These are phyloP conservation scores for Drosophila malerkotliana DNA, from an alignment of 1,140 invertebrate species.

Conservation along the genomic window DNA sequence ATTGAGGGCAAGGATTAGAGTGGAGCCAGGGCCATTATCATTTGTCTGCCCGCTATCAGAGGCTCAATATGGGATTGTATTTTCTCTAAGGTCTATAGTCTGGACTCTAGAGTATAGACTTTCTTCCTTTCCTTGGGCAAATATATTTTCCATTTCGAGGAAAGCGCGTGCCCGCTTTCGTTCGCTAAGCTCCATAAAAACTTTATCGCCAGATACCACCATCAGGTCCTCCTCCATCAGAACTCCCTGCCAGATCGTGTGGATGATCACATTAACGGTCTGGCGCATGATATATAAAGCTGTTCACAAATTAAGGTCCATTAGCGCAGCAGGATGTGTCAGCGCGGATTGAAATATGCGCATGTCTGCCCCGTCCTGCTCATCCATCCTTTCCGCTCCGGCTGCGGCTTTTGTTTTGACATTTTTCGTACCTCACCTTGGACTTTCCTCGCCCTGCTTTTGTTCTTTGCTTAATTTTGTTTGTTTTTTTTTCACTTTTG, in stretches of 20 bases:
- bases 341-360: constrained; percentile 80
- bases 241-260: constrained; percentile 59
- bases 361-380: constrained; percentile 51
- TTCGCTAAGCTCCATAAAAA: constrained; percentile 73
- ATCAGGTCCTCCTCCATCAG: neutral
- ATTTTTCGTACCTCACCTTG: constrained; percentile 67
- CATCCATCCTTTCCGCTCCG: constrained; percentile 5
- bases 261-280: constrained; percentile 81
- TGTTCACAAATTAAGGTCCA: constrained; percentile 83
- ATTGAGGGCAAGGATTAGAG: constrained; percentile 56
- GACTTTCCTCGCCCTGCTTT: constrained; percentile 35
- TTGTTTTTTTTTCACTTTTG: constrained; percentile 30
- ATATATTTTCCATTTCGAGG: constrained; percentile 53
- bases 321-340: constrained; percentile 82
- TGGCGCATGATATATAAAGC: constrained; percentile 80
- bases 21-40: constrained; percentile 79
- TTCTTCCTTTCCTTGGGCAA: constrained; percentile 11
- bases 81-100: neutral
- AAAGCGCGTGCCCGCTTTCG: constrained; percentile 70
- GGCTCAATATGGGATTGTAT: constrained; percentile 25
- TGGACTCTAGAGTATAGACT: neutral
- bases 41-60: constrained; percentile 71
- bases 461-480: constrained; percentile 14
- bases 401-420: constrained; percentile 78
- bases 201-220: constrained; percentile 55